phyloP scores from a whole-genome alignment of 2,888 invertebrate genomes.

The Cistogaster globosa region DNA sequence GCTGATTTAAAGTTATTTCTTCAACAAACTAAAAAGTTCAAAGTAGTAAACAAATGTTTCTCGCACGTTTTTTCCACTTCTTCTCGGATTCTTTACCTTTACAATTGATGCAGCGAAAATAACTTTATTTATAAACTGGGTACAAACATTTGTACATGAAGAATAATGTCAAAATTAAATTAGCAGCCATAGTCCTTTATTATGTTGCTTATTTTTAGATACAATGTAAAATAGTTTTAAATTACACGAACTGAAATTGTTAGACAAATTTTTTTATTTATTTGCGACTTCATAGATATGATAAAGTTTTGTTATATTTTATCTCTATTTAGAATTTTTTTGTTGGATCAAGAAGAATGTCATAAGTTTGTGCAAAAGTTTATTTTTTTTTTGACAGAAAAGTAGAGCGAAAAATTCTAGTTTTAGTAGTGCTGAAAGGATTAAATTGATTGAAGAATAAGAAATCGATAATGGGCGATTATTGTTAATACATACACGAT shows the following conservation, averaged over 20 bases:
- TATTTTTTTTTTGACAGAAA: neutral
- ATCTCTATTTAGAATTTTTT: neutral
- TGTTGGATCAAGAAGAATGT: neutral
- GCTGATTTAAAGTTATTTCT: no score
- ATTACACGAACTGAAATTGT: slow-evolving; percentile 28
- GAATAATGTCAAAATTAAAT: slow-evolving; percentile 33
- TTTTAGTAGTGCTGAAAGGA: no score
- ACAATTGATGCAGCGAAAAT: no score
- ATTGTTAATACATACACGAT: no score
- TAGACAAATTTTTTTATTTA: slow-evolving; percentile 59
- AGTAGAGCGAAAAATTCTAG: no score
- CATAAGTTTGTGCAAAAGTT: slow-evolving; percentile 23
- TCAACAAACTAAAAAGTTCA: no score
- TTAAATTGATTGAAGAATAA: no score
- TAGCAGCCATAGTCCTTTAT: slow-evolving; percentile 33
- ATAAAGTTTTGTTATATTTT: slow-evolving; percentile 34
- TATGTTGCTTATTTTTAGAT: neutral
- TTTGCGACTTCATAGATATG: slow-evolving; percentile 55
- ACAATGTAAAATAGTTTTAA: neutral
- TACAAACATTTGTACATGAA: neutral
- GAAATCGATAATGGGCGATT: no score
- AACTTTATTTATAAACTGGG: no score
- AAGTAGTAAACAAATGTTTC: no score
- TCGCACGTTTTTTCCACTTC: no score
- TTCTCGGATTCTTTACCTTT: no score